Base-by-base conservation (phyloP, 2,888 invertebrate species). In the Tetropium fuscum region DNA sequence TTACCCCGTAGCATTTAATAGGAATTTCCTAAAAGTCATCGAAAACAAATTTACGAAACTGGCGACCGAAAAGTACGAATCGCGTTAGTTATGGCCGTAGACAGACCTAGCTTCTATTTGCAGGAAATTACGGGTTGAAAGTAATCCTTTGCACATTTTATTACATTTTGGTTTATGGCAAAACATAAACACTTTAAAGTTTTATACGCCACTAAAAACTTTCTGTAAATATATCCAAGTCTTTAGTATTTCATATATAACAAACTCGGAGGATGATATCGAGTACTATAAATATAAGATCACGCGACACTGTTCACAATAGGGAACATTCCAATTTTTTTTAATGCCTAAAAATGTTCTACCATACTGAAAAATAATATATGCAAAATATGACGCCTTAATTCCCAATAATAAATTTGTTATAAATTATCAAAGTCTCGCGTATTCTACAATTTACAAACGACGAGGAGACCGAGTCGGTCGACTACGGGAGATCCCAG, bases 181-280 rank as follows among this genome's bases (percentile, higher is more conserved):
- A 53, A n/a, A 41, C 43, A 43, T 32, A 43, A 40, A 41, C 41
- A 40, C 41, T 30, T 32, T 20, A 27, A 30, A 53, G 18, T 53
- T 53, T 41, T 43, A 43, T 32, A 16, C 15, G 6, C 7, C 15
- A 25, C 40, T 30, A 51, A 40, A 40, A 51, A 51, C 5, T 34
- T 22, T 22, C 32, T 25, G 18, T 4, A 41, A 53, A 53, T 44
- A 25, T 36, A 43, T 43, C 3, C 13, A 25, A 43, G 3, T 25
- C n/a, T 44, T 36, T 19, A 34, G 44, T 16, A 15, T 27, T 27
- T 27, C 27, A 20, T 44, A 16, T n/a, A 1, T 3, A 44, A 44
- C 16, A 18, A 43, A 36, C 36, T 10, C 15, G 18, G 18, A 36
- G 3, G 15, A 5, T n/a, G 13, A 6, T 18, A n/a, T 36, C 7